Conservation (phyloP, 2,888 invertebrate genomes). For the Drosophila prolongata region DNA sequence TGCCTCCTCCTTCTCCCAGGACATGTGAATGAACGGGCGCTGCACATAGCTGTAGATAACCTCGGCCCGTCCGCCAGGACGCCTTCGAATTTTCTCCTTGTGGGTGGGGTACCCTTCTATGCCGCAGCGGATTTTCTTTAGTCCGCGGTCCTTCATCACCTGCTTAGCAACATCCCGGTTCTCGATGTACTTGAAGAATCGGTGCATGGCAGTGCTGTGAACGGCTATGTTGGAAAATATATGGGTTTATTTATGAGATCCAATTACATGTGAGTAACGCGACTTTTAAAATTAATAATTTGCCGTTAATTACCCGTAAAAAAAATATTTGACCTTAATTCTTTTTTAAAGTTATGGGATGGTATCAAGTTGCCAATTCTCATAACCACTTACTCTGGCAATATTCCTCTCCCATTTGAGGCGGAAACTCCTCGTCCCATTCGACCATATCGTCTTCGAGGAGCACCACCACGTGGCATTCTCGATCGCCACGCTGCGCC, state of each 20-base stretch:
- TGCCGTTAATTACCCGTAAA: too few relatives aligned
- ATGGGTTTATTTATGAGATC: not conserved
- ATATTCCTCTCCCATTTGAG: conserved; percentile 99
- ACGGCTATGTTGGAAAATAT: conserved; percentile 87
- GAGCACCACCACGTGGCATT: conserved; percentile 98
- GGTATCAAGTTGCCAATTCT: too few relatives aligned
- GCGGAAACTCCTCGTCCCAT: conserved; percentile 99
- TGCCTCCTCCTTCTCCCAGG: conserved; percentile 99
- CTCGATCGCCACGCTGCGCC: conserved; percentile 97
- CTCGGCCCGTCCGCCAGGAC: conserved; percentile 97
- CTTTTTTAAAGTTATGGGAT: too few relatives aligned
- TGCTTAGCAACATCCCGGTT: conserved; percentile 99
- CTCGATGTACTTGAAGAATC: conserved; percentile 99
- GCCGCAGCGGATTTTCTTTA: conserved; percentile 99
- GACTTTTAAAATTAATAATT: too few relatives aligned
- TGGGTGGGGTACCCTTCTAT: conserved; percentile 99
- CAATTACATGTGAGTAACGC: too few relatives aligned
- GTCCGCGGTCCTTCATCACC: conserved; percentile 98
- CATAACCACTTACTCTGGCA: conserved; percentile 90
- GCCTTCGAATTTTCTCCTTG: conserved; percentile 98
- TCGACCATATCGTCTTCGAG: conserved; percentile 98
- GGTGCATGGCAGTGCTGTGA: conserved; percentile 96
- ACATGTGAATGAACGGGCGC: conserved; percentile 96
- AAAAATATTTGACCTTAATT: too few relatives aligned
- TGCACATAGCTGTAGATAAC: conserved; percentile 99